Conservation (phyloP, 2,888 invertebrate species). For the Apoda limacodes region DNA sequence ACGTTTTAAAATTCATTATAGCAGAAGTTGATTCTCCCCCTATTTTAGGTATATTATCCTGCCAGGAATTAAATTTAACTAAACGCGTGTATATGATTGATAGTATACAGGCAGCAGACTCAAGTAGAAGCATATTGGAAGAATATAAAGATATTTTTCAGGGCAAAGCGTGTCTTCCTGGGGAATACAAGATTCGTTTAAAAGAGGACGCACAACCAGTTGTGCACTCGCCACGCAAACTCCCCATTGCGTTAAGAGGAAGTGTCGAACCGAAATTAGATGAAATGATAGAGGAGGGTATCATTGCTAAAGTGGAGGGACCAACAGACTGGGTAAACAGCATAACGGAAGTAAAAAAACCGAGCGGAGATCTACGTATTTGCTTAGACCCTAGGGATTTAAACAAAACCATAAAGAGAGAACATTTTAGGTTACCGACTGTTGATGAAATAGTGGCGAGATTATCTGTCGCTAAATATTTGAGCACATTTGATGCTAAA, state of each 20-base stretch:
- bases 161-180: conserved; percentile 4
- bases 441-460: conserved; percentile 1
- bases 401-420: conserved; percentile 16
- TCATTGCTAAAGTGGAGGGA: conserved; percentile 1
- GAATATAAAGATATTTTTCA: conserved; percentile 2
- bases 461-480: conserved; percentile 14
- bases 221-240: conserved; percentile 1
- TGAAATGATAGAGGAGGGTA: background rate
- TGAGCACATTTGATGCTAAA: conserved; percentile 19
- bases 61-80: conserved; percentile 1
- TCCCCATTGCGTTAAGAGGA: conserved; percentile 1
- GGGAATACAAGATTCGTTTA: conserved; percentile 2
- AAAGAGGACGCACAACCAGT: conserved; percentile 1
- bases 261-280: background rate
- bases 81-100: background rate
- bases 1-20: conserved; percentile 9
- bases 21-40: conserved; percentile 2
- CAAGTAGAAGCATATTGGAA: background rate
- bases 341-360: conserved; percentile 22
- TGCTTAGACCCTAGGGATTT: conserved; percentile 23
- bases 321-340: conserved; percentile 21
- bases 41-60: conserved; percentile 2
- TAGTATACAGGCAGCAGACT: background rate
- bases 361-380: conserved; percentile 20
- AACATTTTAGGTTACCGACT: conserved; percentile 5